Evolutionary conservation across 2,888 invertebrate species (phyloP).

Genomic region (Cephus sareptanus): DNA sequence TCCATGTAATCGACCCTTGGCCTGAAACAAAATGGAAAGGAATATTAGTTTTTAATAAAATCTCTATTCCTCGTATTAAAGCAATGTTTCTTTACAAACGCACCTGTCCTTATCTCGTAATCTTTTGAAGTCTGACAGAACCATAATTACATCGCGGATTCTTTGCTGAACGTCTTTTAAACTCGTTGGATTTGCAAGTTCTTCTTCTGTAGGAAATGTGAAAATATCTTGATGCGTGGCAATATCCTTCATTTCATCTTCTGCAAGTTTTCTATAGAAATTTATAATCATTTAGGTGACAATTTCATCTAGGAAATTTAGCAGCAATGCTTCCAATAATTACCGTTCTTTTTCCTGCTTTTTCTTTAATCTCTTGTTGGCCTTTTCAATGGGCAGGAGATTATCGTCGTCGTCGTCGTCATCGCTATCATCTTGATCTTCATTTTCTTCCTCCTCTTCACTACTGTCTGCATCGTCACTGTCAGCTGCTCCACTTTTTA

Average conservation of each 20-base stretch:
- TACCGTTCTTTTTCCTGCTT: constrained; percentile 76
- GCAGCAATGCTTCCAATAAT: constrained; percentile 19
- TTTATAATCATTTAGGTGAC: constrained; percentile 5
- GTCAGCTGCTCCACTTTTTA: constrained; percentile 55
- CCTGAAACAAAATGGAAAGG: constrained; percentile 69
- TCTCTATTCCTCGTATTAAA: constrained; percentile 64
- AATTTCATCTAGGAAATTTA: constrained; percentile 5
- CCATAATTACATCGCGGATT: constrained; percentile 85
- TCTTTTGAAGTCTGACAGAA: constrained; percentile 82
- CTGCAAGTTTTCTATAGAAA: constrained; percentile 73
- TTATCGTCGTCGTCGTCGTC: constrained; percentile 71
- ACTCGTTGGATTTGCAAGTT: constrained; percentile 77
- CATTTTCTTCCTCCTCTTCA: constrained; percentile 41
- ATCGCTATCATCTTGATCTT: constrained; percentile 30
- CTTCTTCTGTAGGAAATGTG: constrained; percentile 82
- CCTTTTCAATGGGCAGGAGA: constrained; percentile 87
- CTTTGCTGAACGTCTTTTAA: constrained; percentile 89
- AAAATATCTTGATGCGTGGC: constrained; percentile 81
- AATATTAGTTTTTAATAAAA: constrained; percentile 71
- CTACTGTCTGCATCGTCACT: constrained; percentile 62
- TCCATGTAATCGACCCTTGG: constrained; percentile 85
- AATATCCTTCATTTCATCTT: constrained; percentile 86
- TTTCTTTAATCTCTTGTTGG: constrained; percentile 80
- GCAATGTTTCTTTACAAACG: constrained; percentile 6
- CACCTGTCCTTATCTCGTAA: constrained; percentile 72